Base-by-base conservation (phyloP, 2,113 vertebrate species). In the Coptodon rendalli region DNA sequence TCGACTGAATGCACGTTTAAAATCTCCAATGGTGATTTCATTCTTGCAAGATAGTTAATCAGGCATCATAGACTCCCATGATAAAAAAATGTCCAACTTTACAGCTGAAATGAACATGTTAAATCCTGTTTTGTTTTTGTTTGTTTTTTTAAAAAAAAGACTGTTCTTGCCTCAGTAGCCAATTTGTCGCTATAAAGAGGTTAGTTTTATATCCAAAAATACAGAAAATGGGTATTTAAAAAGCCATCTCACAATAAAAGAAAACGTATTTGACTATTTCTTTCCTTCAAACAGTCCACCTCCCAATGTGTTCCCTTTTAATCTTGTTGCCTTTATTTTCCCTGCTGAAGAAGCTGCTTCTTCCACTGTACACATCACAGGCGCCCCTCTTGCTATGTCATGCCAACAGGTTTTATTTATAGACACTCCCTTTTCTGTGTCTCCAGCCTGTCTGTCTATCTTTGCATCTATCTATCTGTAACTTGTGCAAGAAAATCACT, bases 341-440 rank as follows among this genome's bases (percentile, higher is more conserved):
- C 24, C 80, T 14, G 36, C 4, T 7, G 87, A 36, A 63, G 27
- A 38, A 63, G 53, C 61, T 43, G 52, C 19, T 84, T 81, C 86
- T 89, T 86, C 83, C 87, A 31, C 85, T 66, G 83, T 82, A 9
- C 68, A 24, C 80, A 87, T 59, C 34, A 73, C 73, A 61, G 90
- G 92, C 53, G 54, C 90, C 92, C 17, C 90, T 87, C 78, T 43
- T 93, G 94, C 91, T 83, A 87, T 91, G 93, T 95, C 93, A 88
- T 88, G 94, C 93, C 90, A 92, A 93, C 92, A 93, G 88, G 89
- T 94, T 63, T 91, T 93, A 89, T 90, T 94, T 93, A 92, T 83
- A 91, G 81, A 12, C 61, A n/a, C 31, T 66, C 9, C 61, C 6
- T 13, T 38, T 38, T 38, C 12, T 22, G 19, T 66, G 19, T 66